phyloP scores from a whole-genome alignment of 2,888 invertebrate species.

The Halictus ligatus region DNA sequence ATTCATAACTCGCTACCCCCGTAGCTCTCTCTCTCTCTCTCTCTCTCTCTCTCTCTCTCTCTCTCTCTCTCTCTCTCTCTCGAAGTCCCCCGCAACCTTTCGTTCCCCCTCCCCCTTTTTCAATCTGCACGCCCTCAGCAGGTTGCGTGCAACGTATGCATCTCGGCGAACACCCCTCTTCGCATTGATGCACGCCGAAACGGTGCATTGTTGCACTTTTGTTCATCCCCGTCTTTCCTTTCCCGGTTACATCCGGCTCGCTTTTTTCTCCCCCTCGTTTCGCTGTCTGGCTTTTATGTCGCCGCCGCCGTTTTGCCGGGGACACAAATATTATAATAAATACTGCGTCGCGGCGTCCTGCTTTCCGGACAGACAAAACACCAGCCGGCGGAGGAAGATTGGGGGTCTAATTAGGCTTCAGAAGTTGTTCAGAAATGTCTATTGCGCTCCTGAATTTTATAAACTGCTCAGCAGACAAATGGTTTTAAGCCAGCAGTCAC shows the following conservation, averaged over 20 bases:
- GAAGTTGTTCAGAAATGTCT: no score
- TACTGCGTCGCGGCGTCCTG: background rate
- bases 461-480: background rate
- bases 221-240: constrained; percentile 35
- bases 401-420: no score
- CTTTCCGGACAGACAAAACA: background rate
- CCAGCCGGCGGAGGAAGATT: no score
- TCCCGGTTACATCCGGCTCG: constrained; percentile 14
- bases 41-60: constrained; percentile 24
- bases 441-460: no score
- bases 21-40: constrained; percentile 33
- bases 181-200: constrained; percentile 34
- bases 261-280: background rate
- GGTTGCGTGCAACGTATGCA: constrained; percentile 71
- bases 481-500: no score
- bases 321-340: constrained; percentile 20
- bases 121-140: constrained; percentile 72
- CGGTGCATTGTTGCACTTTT: constrained; percentile 61
- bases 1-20: constrained; percentile 77
- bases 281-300: background rate
- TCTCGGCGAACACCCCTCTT: constrained; percentile 44
- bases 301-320: constrained; percentile 1
- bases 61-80: constrained; percentile 19
- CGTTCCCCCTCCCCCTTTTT: constrained; percentile 59
- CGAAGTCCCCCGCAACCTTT: constrained; percentile 49